Conservation (phyloP, 2,888 invertebrate genomes). For the Eupithecia pulchellata region DNA sequence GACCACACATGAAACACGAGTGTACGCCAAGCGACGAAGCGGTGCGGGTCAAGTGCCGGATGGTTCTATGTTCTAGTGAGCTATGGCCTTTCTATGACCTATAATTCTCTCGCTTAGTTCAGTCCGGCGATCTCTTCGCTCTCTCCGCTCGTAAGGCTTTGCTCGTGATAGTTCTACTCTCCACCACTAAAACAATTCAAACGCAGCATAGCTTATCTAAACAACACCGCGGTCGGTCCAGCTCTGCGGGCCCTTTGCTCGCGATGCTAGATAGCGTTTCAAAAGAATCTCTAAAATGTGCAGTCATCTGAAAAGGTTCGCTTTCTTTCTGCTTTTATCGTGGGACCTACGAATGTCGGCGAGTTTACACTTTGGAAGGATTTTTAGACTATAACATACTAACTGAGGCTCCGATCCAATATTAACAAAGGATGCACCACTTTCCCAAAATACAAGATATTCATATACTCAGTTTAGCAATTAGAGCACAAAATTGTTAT, state of each 20-base stretch:
- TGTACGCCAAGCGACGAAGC: too few relatives aligned
- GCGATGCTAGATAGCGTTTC: conserved; percentile 43
- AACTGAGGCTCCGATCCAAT: too few relatives aligned
- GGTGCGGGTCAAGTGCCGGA: too few relatives aligned
- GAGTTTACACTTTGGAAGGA: not conserved
- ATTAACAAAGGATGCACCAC: too few relatives aligned
- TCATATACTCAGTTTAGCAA: too few relatives aligned
- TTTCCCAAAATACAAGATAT: too few relatives aligned
- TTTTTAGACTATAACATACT: too few relatives aligned
- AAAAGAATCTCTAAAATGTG: conserved; percentile 48
- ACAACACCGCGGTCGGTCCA: not conserved
- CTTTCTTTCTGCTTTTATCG: conserved; percentile 46
- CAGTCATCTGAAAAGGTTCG: conserved; percentile 46
- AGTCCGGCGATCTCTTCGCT: not conserved
- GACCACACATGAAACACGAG: too few relatives aligned
- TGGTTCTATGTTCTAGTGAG: too few relatives aligned
- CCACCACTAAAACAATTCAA: not conserved
- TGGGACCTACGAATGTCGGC: conserved; percentile 41
- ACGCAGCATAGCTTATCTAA: conserved; percentile 7
- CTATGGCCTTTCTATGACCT: too few relatives aligned
- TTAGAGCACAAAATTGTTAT: too few relatives aligned
- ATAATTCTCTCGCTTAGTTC: not conserved
- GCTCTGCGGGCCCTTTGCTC: conserved; percentile 40
- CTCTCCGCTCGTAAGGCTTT: not conserved
- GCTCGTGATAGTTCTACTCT: not conserved